A percentile compares a stretch with the other conserved stretches of the same genome.
Conservation (phyloP, 2,888 invertebrate genomes). For the Idaea straminata region DNA sequence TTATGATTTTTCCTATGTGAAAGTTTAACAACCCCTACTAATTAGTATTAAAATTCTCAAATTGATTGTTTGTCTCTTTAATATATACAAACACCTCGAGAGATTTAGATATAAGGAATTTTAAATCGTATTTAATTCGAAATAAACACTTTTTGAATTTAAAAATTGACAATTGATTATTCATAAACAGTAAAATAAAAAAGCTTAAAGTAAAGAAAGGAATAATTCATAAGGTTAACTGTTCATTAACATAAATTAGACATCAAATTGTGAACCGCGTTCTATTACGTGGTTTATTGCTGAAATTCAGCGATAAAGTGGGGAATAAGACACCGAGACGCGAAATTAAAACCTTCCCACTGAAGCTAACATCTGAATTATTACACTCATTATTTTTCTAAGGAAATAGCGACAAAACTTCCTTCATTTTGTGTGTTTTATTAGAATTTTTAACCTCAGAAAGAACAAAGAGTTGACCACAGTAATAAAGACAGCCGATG, state of each 20-base stretch:
- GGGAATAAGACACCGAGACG: slow-evolving; percentile 15
- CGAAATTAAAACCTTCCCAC: slow-evolving; percentile 3
- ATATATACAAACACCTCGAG: background rate
- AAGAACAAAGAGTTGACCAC: background rate
- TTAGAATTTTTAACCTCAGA: background rate
- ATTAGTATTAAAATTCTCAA: background rate
- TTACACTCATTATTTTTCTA: background rate
- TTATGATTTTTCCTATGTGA: background rate
- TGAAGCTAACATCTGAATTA: background rate
- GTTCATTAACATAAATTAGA: slow-evolving; percentile 31
- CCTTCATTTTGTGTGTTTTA: background rate
- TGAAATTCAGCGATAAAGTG: slow-evolving; percentile 20
- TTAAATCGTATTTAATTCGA: too few species aligned
- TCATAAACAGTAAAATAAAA: background rate
- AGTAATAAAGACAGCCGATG: background rate
- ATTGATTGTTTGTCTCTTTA: background rate
- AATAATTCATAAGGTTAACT: slow-evolving; percentile 15
- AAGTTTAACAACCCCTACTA: background rate
- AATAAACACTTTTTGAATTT: too few species aligned
- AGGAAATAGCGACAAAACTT: background rate
- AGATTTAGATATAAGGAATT: background rate
- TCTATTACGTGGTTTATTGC: slow-evolving; percentile 28
- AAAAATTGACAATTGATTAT: too few species aligned
- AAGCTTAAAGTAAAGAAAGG: background rate
- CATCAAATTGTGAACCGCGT: slow-evolving; percentile 28